Base-by-base conservation (phyloP, 2,888 invertebrate genomes). In the Slavum lentiscoides region DNA sequence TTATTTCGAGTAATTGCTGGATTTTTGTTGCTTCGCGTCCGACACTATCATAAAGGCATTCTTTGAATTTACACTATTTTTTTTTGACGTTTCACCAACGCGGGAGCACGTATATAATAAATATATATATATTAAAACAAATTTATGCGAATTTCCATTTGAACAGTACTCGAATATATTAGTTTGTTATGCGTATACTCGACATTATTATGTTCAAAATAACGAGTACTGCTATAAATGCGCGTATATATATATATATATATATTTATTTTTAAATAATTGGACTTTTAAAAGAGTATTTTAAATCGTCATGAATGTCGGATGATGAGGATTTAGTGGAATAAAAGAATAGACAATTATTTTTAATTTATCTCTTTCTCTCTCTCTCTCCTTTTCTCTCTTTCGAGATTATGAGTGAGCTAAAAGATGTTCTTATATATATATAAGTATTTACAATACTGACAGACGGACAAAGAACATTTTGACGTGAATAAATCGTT, bases 401-500 rank as follows among this genome's bases (percentile, higher is more conserved):
- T 59, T 30, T 67, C 6, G n/a, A 66, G 49, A 76, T 68, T 68
- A 76, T 30, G 75, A 59, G 49, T 30, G 59, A 59, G 43, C 43
- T 67, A 67, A 49, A 30, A n/a, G 11, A 58, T 67, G 59, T 59
- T 68, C 59, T 39, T 66, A 19, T 74, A 37, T 43, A 43, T 43
- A 43, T 43, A 43, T 43, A 49, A 13, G 13, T 49, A 49, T 13
- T 13, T 11, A 49, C 49, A 15, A 49, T 3, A 49, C 49, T 80
- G 80, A 80, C 64, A 72, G 72, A 55, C 19, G 64, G 53, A 80
- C 80, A 80, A 80, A 64, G 80, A 64, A 55, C 55, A n/a, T 64
- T 72, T 72, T 72, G 80, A 72, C 80, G 62, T 66, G 43, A 58
- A 80, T 58, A 64, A 80, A 80, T 64, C 72, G 80, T n/a, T 13